These are phyloP conservation scores for Limanda limanda DNA, from an alignment of 2,113 vertebrate genomes.

Conservation along the genomic window DNA sequence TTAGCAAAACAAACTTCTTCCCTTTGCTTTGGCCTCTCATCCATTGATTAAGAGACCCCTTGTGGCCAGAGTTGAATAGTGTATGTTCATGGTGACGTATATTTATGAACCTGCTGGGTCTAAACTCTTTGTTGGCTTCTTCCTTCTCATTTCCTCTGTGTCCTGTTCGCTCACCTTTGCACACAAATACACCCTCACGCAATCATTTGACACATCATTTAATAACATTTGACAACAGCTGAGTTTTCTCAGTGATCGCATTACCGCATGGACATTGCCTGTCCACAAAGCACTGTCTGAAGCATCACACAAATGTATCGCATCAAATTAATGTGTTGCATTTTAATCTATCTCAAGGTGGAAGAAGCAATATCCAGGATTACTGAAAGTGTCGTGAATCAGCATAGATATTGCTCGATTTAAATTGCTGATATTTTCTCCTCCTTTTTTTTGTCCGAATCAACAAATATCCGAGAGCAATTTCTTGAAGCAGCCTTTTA, in stretches of 20 bases:
- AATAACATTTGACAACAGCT: constrained; percentile 32
- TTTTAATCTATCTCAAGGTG: constrained; percentile 37
- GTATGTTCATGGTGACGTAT: not conserved
- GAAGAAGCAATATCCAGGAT: not conserved
- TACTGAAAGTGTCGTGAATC: constrained; percentile 31
- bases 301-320: constrained; percentile 17
- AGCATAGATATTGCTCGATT: constrained; percentile 43
- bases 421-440: constrained; percentile 6
- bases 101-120: constrained; percentile 26
- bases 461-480: not conserved
- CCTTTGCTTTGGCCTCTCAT: too few relatives aligned
- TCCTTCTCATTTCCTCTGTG: constrained; percentile 28
- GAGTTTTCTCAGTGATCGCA: constrained; percentile 24
- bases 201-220: constrained; percentile 27
- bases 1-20: too few relatives aligned
- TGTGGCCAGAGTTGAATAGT: too few relatives aligned
- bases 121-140: constrained; percentile 28
- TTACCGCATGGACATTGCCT: constrained; percentile 44
- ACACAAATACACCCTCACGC: not conserved
- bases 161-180: constrained; percentile 22
- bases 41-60: too few relatives aligned
- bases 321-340: not conserved
- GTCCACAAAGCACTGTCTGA: constrained; percentile 29
- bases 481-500: constrained; percentile 22
- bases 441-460: not conserved